Percentiles rank a stretch among this genome's conserved stretches.
Conservation (phyloP, 1,140 invertebrate genomes). For the fruit fly (Drosophila melanogaster) region DNA sequence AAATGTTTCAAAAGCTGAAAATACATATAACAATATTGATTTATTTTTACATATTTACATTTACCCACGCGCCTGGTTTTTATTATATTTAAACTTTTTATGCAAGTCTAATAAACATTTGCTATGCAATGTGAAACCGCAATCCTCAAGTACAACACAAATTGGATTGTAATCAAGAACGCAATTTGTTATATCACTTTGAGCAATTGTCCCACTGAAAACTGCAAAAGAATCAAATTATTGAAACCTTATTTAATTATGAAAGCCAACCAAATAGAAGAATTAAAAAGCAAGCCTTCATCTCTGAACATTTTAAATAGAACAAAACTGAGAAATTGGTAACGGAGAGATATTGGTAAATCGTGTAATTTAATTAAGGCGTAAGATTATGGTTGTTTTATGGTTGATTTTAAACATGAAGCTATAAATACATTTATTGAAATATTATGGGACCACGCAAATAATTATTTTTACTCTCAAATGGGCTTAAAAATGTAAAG, state of each 20-base stretch:
- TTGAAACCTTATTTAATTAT: background rate
- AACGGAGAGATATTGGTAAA: background rate
- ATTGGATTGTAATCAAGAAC: background rate
- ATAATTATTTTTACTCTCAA: too few species aligned
- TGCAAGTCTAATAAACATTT: background rate
- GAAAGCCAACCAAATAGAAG: background rate
- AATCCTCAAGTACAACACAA: conserved; percentile 1
- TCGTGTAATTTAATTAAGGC: background rate
- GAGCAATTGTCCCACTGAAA: background rate
- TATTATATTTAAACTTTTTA: background rate
- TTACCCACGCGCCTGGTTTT: background rate
- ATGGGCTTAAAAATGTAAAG: background rate
- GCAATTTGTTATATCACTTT: background rate
- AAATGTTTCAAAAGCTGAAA: background rate
- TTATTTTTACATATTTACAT: background rate
- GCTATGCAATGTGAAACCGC: background rate
- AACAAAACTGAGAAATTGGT: background rate
- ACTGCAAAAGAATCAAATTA: background rate
- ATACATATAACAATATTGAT: too few species aligned
- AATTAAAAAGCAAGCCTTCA: background rate
- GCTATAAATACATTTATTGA: too few species aligned
- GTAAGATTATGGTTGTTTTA: too few species aligned
- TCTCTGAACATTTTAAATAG: background rate
- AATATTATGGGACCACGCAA: too few species aligned
- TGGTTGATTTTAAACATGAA: too few species aligned